phyloP scores from a whole-genome alignment of 1,140 invertebrate species.

The Scaptomyza graminum region DNA sequence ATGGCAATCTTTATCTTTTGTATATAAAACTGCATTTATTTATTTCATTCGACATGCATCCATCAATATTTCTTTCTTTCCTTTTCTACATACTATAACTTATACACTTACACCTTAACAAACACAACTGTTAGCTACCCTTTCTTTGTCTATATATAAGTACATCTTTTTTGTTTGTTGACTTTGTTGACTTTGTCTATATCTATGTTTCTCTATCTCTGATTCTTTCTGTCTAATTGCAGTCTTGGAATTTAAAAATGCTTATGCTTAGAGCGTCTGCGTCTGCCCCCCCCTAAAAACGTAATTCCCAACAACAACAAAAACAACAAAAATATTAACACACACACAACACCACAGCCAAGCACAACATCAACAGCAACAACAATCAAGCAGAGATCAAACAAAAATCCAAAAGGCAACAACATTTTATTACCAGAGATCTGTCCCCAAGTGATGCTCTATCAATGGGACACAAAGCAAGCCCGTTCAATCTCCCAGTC shows the following conservation, averaged over 20 bases:
- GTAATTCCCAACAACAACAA: slow-evolving; percentile 37
- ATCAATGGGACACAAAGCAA: slow-evolving; percentile 8
- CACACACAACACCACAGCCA: slow-evolving; percentile 11
- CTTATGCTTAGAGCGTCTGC: slow-evolving; percentile 32
- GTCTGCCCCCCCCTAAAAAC: slow-evolving; percentile 22
- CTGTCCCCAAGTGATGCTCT: slow-evolving; percentile 1
- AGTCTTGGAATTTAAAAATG: slow-evolving; percentile 77
- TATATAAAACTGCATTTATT: neutral
- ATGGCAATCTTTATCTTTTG: neutral
- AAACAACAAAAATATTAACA: neutral
- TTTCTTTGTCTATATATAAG: too few relatives aligned
- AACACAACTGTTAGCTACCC: too few relatives aligned
- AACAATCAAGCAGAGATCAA: slow-evolving; percentile 23
- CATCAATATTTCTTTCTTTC: too few relatives aligned
- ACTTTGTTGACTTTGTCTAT: slow-evolving; percentile 22
- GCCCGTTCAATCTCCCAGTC: slow-evolving; percentile 2
- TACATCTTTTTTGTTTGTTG: neutral
- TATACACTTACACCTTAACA: neutral
- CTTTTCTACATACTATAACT: neutral
- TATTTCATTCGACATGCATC: neutral
- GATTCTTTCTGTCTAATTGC: slow-evolving; percentile 64
- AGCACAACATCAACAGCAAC: slow-evolving; percentile 27
- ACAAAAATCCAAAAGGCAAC: slow-evolving; percentile 11
- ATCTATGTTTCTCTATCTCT: slow-evolving; percentile 19
- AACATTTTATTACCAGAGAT: slow-evolving; percentile 6